These are phyloP conservation scores for Tetanocera ferruginea DNA, from an alignment of 2,888 invertebrate species.

Conservation along the genomic window DNA sequence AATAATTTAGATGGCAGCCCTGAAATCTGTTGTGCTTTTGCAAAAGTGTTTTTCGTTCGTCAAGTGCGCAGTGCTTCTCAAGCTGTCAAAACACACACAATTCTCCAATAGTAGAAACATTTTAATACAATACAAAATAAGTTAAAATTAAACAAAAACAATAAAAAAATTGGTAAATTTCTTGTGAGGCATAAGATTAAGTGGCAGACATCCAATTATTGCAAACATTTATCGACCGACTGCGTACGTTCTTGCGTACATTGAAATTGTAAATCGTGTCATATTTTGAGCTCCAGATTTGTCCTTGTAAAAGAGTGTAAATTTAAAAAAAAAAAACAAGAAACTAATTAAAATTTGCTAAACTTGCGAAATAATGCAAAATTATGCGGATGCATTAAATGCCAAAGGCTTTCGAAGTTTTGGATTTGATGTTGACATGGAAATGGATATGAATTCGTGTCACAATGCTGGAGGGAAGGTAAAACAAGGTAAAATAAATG, in stretches of 20 bases:
- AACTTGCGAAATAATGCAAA: conserved; percentile 58
- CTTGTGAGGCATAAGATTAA: not conserved
- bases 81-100: conserved; percentile 31
- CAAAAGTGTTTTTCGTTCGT: not conserved
- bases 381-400: conserved; percentile 65
- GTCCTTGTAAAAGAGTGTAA: conserved; percentile 13
- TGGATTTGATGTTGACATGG: conserved; percentile 69
- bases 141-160: conserved; percentile 11
- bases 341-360: not conserved
- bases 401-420: conserved; percentile 66
- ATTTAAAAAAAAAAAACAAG: conserved; percentile 21
- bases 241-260: not conserved
- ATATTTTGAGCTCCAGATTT: not conserved
- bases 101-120: not conserved
- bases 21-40: not conserved
- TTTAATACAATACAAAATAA: not conserved
- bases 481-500: conserved; percentile 54
- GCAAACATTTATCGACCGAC: not conserved
- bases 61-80: conserved; percentile 6
- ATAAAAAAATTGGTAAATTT: conserved; percentile 11
- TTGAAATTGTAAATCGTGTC: too few relatives aligned
- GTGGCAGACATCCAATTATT: conserved; percentile 13
- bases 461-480: conserved; percentile 52
- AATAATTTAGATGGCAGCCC: not conserved
- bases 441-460: conserved; percentile 65